A percentile compares a stretch with the other conserved stretches of the same genome.
Conservation (phyloP, 2,888 invertebrate species). For the Ectropis crepuscularia region DNA sequence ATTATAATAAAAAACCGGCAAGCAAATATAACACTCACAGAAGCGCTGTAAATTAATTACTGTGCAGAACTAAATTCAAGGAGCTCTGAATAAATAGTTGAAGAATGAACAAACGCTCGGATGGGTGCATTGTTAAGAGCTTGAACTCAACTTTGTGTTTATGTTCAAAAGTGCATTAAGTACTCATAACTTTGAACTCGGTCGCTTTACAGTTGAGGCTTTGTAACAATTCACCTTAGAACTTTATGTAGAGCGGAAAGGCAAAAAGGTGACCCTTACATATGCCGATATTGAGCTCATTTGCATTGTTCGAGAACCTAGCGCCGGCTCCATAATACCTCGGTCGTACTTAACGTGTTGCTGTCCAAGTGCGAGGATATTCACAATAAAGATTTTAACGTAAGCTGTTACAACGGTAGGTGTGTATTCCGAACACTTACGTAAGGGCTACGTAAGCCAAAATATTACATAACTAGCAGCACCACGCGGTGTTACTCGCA, state of each 20-base stretch:
- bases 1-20: neutral
- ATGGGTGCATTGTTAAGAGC: conserved; percentile 49
- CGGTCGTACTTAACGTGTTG: neutral
- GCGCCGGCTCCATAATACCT: neutral
- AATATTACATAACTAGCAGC: no score
- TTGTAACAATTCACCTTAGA: conserved; percentile 30
- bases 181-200: conserved; percentile 57
- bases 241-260: conserved; percentile 21
- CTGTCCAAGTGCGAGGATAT: no score
- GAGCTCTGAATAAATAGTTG: conserved; percentile 36
- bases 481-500: no score
- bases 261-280: conserved; percentile 14
- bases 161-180: conserved; percentile 64
- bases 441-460: no score
- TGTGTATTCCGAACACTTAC: no score
- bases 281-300: conserved; percentile 5
- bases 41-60: conserved; percentile 33
- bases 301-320: conserved; percentile 6
- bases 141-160: conserved; percentile 57
- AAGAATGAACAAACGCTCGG: conserved; percentile 33
- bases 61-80: conserved; percentile 32
- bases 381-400: no score
- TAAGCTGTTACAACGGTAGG: no score
- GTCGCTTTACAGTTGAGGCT: conserved; percentile 46
- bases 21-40: conserved; percentile 4